Evolutionary conservation across 2,888 invertebrate genomes (phyloP).

Genomic region (Calliopum simillimum): DNA sequence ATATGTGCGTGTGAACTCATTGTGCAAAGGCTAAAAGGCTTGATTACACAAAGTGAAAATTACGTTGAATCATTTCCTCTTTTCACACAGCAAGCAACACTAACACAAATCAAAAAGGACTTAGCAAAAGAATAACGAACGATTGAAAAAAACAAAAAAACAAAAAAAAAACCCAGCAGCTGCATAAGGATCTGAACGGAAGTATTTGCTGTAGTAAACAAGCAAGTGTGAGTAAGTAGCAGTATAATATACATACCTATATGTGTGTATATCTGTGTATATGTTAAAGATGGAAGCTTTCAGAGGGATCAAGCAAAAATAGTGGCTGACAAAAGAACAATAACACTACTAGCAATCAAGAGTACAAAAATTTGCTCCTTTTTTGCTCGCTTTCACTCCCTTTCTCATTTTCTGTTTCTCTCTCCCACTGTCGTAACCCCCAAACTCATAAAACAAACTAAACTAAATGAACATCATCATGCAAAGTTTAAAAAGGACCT

Average conservation of each 20-base stretch:
- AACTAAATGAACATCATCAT: slow-evolving; percentile 1
- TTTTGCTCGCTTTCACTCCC: neutral
- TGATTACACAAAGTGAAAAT: slow-evolving; percentile 66
- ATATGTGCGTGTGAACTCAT: too few species aligned
- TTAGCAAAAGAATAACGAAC: neutral
- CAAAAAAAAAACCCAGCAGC: too few species aligned
- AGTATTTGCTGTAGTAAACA: too few species aligned
- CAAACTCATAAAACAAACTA: neutral
- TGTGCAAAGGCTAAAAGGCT: slow-evolving; percentile 53
- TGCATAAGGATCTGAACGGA: too few species aligned
- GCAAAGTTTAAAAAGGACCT: slow-evolving; percentile 24
- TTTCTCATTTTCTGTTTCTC: neutral
- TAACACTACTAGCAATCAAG: neutral
- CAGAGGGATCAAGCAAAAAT: slow-evolving; percentile 1
- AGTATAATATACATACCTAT: neutral
- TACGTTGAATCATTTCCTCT: slow-evolving; percentile 66
- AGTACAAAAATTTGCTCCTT: slow-evolving; percentile 1
- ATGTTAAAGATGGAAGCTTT: neutral
- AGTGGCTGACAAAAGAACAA: slow-evolving; percentile 9
- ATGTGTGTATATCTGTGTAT: neutral
- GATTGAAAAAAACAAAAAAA: too few species aligned
- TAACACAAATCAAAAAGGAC: slow-evolving; percentile 24
- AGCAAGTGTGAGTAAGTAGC: too few species aligned
- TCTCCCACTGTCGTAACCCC: neutral
- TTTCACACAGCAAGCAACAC: slow-evolving; percentile 9